Conservation (phyloP, 64 coral and sea anemone species). For the Dendronephthya gigantea region DNA sequence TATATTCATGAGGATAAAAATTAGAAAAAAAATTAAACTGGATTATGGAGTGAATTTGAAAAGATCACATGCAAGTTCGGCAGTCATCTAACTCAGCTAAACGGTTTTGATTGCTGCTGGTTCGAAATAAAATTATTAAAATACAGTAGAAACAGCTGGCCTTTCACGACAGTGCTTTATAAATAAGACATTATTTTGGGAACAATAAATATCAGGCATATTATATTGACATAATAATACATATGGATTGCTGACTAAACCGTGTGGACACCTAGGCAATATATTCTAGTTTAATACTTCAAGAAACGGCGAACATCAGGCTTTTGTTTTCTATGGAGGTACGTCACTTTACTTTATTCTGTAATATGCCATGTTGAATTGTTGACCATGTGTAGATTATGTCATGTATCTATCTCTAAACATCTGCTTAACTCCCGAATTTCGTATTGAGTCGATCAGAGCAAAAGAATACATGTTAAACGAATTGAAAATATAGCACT, state of each 20-base stretch:
- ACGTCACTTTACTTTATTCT: background rate
- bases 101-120: background rate
- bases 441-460: background rate
- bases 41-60: background rate
- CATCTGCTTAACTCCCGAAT: background rate
- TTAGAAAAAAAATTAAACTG: background rate
- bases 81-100: background rate
- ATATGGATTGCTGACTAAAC: background rate
- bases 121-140: background rate
- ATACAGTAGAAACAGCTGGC: background rate
- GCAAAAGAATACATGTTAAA: background rate
- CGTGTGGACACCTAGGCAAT: background rate
- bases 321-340: background rate
- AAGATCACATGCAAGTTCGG: background rate
- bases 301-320: background rate
- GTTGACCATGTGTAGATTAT: no score
- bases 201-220: background rate
- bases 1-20: no score
- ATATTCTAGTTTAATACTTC: background rate
- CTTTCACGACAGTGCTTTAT: background rate
- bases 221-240: background rate
- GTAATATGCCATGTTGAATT: background rate
- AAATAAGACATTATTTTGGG: slow-evolving; percentile 1
- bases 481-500: background rate
- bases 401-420: background rate